Base-by-base conservation (phyloP, 2,888 invertebrate genomes). In the Thumatha senex region DNA sequence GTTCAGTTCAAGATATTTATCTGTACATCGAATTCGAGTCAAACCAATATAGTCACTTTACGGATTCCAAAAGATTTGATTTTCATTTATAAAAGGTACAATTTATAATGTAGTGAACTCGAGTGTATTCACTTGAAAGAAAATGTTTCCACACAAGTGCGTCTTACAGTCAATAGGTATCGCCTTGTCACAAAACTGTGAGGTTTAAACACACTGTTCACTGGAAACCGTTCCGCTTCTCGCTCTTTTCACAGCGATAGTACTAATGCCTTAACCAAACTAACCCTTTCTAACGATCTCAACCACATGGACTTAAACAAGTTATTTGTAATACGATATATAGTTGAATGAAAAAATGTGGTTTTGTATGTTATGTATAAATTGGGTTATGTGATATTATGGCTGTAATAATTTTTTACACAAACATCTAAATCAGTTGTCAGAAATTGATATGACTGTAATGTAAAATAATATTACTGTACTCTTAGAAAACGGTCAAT, bases 321-420 rank as follows among this genome's bases (percentile, higher is more conserved):
- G 30, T 47, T 34, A 47, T 47, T 47, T 47, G 41, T 41, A 41
- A 35, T 30, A 40, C 40, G 34, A 46, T 24, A 18, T 33, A 13
- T 13, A 24, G 33, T 40, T 40, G 40, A 13, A 34, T 46, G n/a
- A n/a, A n/a, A 34, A 46, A 46, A 39, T 31, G 39, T 39, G 40
- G 40, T 18, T 46, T 40, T 12, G 12, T 24, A 24, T 40, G 18
- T 40, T 24, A 18, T 13, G 24, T 29, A n/a, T n/a, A n/a, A n/a
- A n/a, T 14, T 18, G 44, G 7, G n/a, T 40, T 15, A 3, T 15
- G 18, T 40, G 40, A 8, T 24, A 15, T 15, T 11, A 33, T 30
- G n/a, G n/a, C n/a, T n/a, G 30, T 30, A 29, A 0, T 12, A 4
- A 9, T 13, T n/a, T n/a, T n/a, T n/a, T n/a, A n/a, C n/a, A n/a